Evolutionary conservation across 2,113 vertebrate genomes (phyloP), one percentile per base, ranked within the genome.

Genomic region (Pomatorhinus ruficollis): DNA sequence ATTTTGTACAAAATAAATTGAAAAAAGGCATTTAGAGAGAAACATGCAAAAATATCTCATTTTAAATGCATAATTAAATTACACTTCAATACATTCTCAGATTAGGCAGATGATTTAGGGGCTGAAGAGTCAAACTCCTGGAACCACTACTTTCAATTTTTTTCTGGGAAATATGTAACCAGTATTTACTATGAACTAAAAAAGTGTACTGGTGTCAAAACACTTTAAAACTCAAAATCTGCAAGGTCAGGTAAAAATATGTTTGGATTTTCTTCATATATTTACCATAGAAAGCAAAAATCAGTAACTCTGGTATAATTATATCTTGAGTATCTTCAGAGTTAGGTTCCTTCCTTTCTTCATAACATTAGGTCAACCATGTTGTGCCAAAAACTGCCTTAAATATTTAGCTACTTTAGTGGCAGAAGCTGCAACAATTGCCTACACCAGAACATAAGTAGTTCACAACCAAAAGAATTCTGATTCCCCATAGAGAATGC

Each of bases 21-120:
- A 95, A 95, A 97, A 97, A 97, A 97, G 93, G 87, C 93, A 97
- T 97, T 98, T 93, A 98, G 89, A 97, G 83, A 2, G 52, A 97
- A 96, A 88, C 83, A 97, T 71, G 82, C 92, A 96, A 50, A 63
- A 90, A 90, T 28, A 87, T 52, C 76, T 89, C 44, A 92, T 90
- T 93, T 95, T 83, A 93, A 93, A 96, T 2, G 45, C 94, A 91
- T 72, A 91, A 87, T 63, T 59, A 95, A 96, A 97, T 89, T 71
- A 92, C 49, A 70, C 33, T 97, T 96, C 74, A 90, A 78, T 74
- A 97, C 57, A 90, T 59, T 96, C 63, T 88, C 72, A 94, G n/a
- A 96, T 76, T 70, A 95, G 44, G 87, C 74, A 83, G 71, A 88
- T 65, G 44, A 75, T 54, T 93, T 42, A 61, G 60, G 18, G 65